Conservation (phyloP, 2,888 invertebrate genomes). For the Caenorhabditis sp. region DNA sequence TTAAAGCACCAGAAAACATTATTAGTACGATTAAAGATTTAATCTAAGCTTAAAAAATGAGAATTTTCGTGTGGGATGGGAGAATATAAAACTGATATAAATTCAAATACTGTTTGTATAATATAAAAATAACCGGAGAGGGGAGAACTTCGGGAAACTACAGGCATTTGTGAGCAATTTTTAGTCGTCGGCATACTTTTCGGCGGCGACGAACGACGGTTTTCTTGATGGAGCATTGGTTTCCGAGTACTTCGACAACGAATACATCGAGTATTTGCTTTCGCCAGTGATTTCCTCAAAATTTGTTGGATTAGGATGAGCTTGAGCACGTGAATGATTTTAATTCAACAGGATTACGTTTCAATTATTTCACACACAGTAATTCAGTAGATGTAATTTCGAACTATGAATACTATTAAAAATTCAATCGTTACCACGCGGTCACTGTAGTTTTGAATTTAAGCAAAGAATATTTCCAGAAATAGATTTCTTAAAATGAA, state of each 20-base stretch:
- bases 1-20: slow-evolving; percentile 2
- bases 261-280: slow-evolving; percentile 61
- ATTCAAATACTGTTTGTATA: background rate
- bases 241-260: slow-evolving; percentile 42
- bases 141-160: no score
- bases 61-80: background rate
- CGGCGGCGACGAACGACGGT: slow-evolving; percentile 44
- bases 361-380: no score
- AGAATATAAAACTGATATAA: background rate
- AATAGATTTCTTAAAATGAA: no score
- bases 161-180: background rate
- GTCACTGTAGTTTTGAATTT: no score
- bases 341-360: no score
- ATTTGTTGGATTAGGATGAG: no score
- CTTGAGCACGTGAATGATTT: no score
- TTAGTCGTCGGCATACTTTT: slow-evolving; percentile 42
- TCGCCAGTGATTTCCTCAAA: slow-evolving; percentile 67
- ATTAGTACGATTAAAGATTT: slow-evolving; percentile 9
- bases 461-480: no score
- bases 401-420: no score
- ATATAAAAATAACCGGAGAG: background rate
- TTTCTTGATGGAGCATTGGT: slow-evolving; percentile 6
- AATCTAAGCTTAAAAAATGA: background rate
- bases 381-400: no score
- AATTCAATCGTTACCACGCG: no score